phyloP scores from a whole-genome alignment of 1,140 invertebrate species.

The Lasaia peninsularis region DNA sequence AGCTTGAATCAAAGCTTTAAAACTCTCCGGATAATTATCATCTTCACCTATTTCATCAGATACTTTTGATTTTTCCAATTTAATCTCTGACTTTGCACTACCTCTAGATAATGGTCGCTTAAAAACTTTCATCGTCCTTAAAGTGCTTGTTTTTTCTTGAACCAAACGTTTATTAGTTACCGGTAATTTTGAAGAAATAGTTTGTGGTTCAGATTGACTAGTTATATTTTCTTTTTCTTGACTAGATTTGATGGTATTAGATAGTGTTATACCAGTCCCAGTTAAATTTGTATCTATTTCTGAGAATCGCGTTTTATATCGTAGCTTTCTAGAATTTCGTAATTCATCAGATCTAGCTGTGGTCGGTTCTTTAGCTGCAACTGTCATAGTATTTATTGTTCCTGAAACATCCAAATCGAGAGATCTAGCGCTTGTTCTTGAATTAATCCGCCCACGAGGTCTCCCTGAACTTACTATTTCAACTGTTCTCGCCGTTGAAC shows the following conservation, averaged over 20 bases:
- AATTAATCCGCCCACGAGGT: slow-evolving; percentile 47
- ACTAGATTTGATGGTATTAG: slow-evolving; percentile 59
- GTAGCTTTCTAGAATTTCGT: slow-evolving; percentile 56
- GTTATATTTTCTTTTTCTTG: slow-evolving; percentile 45
- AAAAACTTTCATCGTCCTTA: slow-evolving; percentile 47
- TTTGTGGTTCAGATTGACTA: slow-evolving; percentile 48
- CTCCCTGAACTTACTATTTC: slow-evolving; percentile 32
- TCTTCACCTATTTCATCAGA: slow-evolving; percentile 65
- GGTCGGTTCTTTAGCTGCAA: slow-evolving; percentile 49
- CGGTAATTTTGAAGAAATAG: slow-evolving; percentile 34
- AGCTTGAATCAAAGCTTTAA: slow-evolving; percentile 69
- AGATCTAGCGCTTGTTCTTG: slow-evolving; percentile 40
- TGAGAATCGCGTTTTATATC: slow-evolving; percentile 51
- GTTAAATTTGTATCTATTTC: slow-evolving; percentile 68
- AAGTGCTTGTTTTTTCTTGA: slow-evolving; percentile 32
- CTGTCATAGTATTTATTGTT: slow-evolving; percentile 53
- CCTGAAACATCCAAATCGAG: slow-evolving; percentile 56
- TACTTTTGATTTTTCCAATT: slow-evolving; percentile 37
- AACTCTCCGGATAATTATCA: slow-evolving; percentile 69
- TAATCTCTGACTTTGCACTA: slow-evolving; percentile 36
- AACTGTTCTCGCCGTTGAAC: slow-evolving; percentile 36
- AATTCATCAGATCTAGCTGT: slow-evolving; percentile 47
- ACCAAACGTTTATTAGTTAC: slow-evolving; percentile 18
- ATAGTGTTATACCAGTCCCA: slow-evolving; percentile 46
- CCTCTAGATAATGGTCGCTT: slow-evolving; percentile 48